phyloP scores from a whole-genome alignment of 1,140 invertebrate species.

The Temnothorax nylanderi region DNA sequence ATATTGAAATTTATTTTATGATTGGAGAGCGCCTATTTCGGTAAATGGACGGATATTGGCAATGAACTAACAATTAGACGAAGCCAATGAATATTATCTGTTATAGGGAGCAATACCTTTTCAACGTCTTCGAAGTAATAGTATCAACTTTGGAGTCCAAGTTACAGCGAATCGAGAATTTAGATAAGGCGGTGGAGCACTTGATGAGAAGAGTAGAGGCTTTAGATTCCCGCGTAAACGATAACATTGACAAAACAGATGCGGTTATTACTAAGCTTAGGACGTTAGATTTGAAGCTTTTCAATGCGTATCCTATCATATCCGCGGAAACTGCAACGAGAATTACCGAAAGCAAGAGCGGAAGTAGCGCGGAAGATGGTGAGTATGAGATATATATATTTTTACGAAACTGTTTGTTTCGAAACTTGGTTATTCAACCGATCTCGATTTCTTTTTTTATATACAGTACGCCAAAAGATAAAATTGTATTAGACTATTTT shows the following conservation, averaged over 20 bases:
- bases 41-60: background rate
- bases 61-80: background rate
- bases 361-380: slow-evolving; percentile 72
- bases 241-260: slow-evolving; percentile 94
- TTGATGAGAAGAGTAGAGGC: slow-evolving; percentile 93
- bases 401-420: background rate
- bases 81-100: slow-evolving; percentile 34
- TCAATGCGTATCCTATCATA: slow-evolving; percentile 85
- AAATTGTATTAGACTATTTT: background rate
- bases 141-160: slow-evolving; percentile 95
- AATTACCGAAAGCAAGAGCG: slow-evolving; percentile 74
- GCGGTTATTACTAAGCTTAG: slow-evolving; percentile 91
- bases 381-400: slow-evolving; percentile 29
- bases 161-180: slow-evolving; percentile 93
- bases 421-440: background rate
- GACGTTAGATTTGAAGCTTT: slow-evolving; percentile 90
- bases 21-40: background rate
- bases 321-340: slow-evolving; percentile 75
- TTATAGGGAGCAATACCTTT: slow-evolving; percentile 95
- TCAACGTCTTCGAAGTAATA: slow-evolving; percentile 95
- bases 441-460: background rate
- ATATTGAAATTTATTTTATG: background rate
- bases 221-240: slow-evolving; percentile 91
- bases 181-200: slow-evolving; percentile 94
- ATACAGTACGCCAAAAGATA: background rate